A percentile compares a stretch with the other conserved stretches of the same genome.
Evolutionary conservation across 2,113 vertebrate species (phyloP).

Genomic region (Passer domesticus): DNA sequence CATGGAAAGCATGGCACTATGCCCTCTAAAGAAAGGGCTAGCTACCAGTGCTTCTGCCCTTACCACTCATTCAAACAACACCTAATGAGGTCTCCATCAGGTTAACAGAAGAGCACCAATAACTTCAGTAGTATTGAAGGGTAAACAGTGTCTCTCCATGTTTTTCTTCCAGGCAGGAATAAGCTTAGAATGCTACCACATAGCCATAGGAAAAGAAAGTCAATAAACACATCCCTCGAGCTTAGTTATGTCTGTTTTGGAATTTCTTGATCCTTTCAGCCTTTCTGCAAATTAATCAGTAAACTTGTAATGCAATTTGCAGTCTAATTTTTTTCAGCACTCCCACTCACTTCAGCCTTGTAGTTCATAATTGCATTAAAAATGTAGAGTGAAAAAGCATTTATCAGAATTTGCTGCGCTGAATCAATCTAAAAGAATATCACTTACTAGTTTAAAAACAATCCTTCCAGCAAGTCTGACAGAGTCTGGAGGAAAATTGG

Average conservation of each 20-base stretch:
- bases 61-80: not conserved
- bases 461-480: conserved; percentile 88
- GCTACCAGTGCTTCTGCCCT: not conserved
- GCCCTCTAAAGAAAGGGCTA: not conserved
- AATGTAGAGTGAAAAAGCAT: not conserved
- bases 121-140: not conserved
- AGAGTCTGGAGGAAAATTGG: conserved; percentile 88
- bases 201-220: not conserved
- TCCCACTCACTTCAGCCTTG: not conserved
- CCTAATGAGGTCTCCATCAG: not conserved
- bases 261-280: not conserved
- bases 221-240: not conserved
- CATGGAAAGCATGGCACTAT: not conserved
- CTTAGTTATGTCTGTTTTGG: not conserved
- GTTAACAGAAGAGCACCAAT: not conserved
- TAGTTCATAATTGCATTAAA: conserved; percentile 33
- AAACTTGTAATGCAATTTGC: not conserved
- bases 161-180: not conserved
- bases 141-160: not conserved
- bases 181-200: not conserved
- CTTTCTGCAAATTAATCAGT: not conserved
- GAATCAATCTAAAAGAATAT: not conserved
- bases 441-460: conserved; percentile 87
- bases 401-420: not conserved
- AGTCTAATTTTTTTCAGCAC: not conserved